phyloP scores from a whole-genome alignment of 2,888 invertebrate genomes.

The Agrochola litura region DNA sequence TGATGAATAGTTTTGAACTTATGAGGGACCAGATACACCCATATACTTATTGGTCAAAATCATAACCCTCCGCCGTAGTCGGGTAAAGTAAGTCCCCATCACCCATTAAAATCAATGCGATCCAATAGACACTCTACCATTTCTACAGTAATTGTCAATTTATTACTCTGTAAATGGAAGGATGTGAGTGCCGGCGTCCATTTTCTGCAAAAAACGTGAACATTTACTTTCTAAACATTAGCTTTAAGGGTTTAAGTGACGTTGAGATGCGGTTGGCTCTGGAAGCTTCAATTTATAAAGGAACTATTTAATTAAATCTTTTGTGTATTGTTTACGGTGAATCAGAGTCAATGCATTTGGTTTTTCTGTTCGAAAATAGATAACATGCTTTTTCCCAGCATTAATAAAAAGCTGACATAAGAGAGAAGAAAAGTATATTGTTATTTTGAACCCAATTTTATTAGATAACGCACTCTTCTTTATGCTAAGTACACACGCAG shows the following conservation, averaged over 20 bases:
- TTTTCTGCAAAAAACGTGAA: constrained; percentile 11
- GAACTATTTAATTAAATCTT: neutral
- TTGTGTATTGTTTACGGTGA: neutral
- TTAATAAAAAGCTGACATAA: neutral
- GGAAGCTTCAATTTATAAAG: neutral
- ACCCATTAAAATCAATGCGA: constrained; percentile 1
- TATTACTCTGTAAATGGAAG: neutral
- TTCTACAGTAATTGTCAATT: constrained; percentile 22
- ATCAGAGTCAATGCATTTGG: neutral
- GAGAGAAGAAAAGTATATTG: neutral
- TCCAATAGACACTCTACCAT: neutral
- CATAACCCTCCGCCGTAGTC: too few relatives aligned
- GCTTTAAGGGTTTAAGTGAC: constrained; percentile 11
- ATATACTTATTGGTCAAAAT: too few relatives aligned
- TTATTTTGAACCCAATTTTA: neutral
- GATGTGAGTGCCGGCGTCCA: constrained; percentile 18
- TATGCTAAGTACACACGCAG: too few relatives aligned
- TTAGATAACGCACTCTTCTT: too few relatives aligned
- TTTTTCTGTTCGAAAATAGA: neutral
- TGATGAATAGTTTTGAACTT: too few relatives aligned
- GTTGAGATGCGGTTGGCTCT: constrained; percentile 2
- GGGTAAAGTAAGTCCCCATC: neutral
- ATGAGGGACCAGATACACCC: too few relatives aligned
- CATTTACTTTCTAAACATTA: constrained; percentile 34
- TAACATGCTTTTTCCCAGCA: neutral